These are phyloP conservation scores for Copsychus sechellarum DNA, from an alignment of 2,113 vertebrate genomes.

Conservation along the genomic window DNA sequence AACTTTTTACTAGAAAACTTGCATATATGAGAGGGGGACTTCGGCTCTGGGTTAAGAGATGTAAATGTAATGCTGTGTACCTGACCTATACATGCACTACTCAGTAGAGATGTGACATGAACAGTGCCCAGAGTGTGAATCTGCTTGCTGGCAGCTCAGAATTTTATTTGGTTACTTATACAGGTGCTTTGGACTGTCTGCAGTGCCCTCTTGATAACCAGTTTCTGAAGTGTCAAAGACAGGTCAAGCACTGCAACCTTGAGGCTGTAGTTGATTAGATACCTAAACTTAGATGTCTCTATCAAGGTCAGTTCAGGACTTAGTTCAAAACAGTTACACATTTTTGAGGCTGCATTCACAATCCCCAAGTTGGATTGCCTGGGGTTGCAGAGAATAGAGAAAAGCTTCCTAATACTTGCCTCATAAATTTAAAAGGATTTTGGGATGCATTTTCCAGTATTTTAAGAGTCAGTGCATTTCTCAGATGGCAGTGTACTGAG, in stretches of 20 bases:
- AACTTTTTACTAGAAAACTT: neutral
- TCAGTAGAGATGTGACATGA: neutral
- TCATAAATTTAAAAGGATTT: neutral
- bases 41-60: neutral
- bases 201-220: neutral
- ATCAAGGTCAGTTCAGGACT: neutral
- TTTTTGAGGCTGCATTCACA: neutral
- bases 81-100: neutral
- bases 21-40: neutral
- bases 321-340: neutral
- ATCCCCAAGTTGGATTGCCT: neutral
- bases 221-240: neutral
- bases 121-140: neutral
- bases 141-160: neutral
- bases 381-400: neutral
- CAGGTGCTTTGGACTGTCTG: neutral
- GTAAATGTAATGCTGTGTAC: fast-evolving
- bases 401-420: neutral
- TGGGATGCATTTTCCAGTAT: neutral
- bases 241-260: neutral
- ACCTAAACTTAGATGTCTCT: neutral
- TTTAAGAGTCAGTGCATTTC: neutral
- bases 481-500: neutral
- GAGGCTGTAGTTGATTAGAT: neutral
- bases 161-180: neutral